Percentiles rank a stretch among this genome's conserved stretches.
Conservation (phyloP, 2,113 vertebrate species). For the Psittacula cyanocephala region DNA sequence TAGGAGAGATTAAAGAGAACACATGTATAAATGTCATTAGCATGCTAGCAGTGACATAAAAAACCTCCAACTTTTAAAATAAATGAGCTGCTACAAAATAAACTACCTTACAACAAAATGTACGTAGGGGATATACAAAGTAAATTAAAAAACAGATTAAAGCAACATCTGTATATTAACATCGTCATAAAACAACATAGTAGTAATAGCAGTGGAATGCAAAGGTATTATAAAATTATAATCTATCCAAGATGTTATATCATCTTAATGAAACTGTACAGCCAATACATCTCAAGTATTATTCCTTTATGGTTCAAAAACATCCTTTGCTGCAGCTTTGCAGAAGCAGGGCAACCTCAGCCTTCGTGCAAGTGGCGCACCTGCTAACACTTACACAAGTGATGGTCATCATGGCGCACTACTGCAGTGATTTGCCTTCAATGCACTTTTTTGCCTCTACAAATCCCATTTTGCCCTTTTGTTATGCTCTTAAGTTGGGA, state of each 20-base stretch:
- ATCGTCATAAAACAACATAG: constrained; percentile 69
- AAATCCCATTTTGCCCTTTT: background rate
- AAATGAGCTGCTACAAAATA: constrained; percentile 80
- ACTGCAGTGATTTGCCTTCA: background rate
- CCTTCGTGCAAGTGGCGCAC: background rate
- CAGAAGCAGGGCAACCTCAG: background rate
- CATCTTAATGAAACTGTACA: constrained; percentile 69
- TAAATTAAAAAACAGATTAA: constrained; percentile 81
- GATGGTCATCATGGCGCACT: fast-evolving
- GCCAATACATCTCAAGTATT: constrained; percentile 15
- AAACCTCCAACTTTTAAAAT: constrained; percentile 76
- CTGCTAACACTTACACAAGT: fast-evolving
- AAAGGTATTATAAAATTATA: constrained; percentile 77
- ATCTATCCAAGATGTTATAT: constrained; percentile 67
- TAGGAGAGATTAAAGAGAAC: constrained; percentile 59
- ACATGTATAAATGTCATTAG: constrained; percentile 70
- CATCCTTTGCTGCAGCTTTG: background rate
- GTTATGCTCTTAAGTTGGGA: background rate
- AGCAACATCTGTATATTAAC: constrained; percentile 81
- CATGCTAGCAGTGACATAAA: constrained; percentile 61
- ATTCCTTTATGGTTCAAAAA: background rate
- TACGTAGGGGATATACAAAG: constrained; percentile 74
- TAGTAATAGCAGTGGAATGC: constrained; percentile 68
- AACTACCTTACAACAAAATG: constrained; percentile 74
- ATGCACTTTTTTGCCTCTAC: fast-evolving